Evolutionary conservation across 64 coral and sea anemone species (phyloP).

Genomic region (Dendrophyllia cribrosa): DNA sequence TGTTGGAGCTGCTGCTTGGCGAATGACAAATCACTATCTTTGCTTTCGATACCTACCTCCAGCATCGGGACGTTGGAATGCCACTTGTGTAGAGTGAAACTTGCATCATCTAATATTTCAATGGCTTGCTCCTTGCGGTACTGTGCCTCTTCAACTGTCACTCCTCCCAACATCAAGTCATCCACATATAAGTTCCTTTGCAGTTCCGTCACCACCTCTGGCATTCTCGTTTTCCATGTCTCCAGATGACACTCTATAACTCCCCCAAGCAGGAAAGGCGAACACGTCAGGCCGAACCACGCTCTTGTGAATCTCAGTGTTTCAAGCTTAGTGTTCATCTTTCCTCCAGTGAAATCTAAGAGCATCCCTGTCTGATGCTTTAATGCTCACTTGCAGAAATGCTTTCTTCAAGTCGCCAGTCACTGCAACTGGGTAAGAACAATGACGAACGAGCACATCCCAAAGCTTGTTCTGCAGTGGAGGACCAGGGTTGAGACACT

Average conservation of each 20-base stretch:
- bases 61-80: constrained; percentile 9
- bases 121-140: constrained; percentile 7
- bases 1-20: constrained; percentile 49
- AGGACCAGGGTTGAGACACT: constrained; percentile 18
- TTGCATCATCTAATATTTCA: constrained; percentile 6
- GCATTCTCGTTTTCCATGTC: neutral
- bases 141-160: neutral
- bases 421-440: neutral
- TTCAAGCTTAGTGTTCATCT: neutral
- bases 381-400: constrained; percentile 9
- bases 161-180: neutral
- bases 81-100: constrained; percentile 47
- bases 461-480: constrained; percentile 12
- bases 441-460: neutral
- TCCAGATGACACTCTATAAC: neutral
- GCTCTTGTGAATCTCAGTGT: neutral
- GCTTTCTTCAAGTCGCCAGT: constrained; percentile 5
- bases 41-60: neutral
- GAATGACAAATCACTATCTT: neutral
- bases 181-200: neutral
- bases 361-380: constrained; percentile 9
- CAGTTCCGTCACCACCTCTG: neutral
- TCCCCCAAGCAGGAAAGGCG: constrained; percentile 1
- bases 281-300: constrained; percentile 19
- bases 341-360: constrained; percentile 19